Evolutionary conservation across 2,888 invertebrate species (phyloP), one percentile per base, ranked within the genome.

Genomic region (Conus canariensis): DNA sequence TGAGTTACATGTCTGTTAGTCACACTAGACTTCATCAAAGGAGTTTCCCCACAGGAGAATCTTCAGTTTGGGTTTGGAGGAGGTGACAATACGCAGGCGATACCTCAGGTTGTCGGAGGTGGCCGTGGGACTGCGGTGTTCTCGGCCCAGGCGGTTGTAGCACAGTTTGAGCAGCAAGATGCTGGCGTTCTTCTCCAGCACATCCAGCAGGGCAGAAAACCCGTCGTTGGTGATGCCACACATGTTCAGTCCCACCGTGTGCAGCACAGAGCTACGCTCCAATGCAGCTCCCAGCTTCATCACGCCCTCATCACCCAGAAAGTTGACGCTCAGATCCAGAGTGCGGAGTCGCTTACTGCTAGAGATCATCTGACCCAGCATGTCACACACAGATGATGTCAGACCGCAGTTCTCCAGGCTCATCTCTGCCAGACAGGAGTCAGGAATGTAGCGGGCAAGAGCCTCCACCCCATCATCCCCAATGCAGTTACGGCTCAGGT

Each of bases 21-120:
- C 12, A 1, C 4, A 16, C 64, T 64, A 64, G 64, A 64, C 91
- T 77, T 95, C 95, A 56, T 95, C 95, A 91, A 96, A 94, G 10
- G 94, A 92, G 90, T 96, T 96, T 88, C 96, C 96, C 96, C 96
- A 96, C 10, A 96, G 93, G 67, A 96, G 92, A 19, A 96, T 93
- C 91, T 95, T 96, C 59, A 96, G 93, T 92, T 95, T 95, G 22
- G 95, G 95, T 91, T 95, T 95, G 60, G 95, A 95, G 89, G 95
- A 95, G 77, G 94, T 95, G 83, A 95, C 94, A 60, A 94, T 94
- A 59, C 95, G 93, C 16, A 96, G 94, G 25, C 95, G 92, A 87
- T 95, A 94, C 85, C 95, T 93, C 25, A 96, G 92, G 88, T 94
- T 94, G 88, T 95, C 95, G 19, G 95, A 95, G 58, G 94, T 94